Evolutionary conservation across 1,140 invertebrate species (phyloP).

Genomic region (Drosophila kanapiae): DNA sequence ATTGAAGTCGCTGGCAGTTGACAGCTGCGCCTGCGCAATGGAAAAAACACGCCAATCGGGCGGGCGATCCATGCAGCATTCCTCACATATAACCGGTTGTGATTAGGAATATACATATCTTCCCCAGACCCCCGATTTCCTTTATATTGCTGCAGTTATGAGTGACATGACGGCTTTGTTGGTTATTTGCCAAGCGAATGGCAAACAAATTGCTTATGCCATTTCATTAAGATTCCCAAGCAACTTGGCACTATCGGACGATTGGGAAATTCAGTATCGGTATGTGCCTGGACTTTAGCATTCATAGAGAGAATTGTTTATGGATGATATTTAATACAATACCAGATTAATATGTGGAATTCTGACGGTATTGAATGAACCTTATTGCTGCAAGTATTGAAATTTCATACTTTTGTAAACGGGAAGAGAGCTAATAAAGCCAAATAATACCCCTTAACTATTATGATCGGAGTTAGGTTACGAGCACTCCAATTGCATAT

Average conservation of each 20-base stretch:
- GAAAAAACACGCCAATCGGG: constrained; percentile 26
- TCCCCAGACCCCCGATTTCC: background rate
- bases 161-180: constrained; percentile 49
- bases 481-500: background rate
- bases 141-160: constrained; percentile 35
- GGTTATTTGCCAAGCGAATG: constrained; percentile 46
- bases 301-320: constrained; percentile 6
- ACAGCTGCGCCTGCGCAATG: constrained; percentile 67
- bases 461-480: background rate
- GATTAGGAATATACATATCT: constrained; percentile 31
- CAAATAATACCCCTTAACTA: background rate
- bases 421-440: background rate
- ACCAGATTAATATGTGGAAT: background rate
- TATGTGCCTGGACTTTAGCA: background rate
- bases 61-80: constrained; percentile 44
- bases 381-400: constrained; percentile 2
- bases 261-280: constrained; percentile 23
- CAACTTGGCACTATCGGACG: background rate
- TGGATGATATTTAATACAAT: constrained; percentile 5
- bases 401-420: background rate
- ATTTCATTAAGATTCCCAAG: constrained; percentile 44
- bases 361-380: background rate
- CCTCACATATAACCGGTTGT: constrained; percentile 34
- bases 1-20: constrained; percentile 32
- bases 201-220: constrained; percentile 58